Evolutionary conservation across 1,140 invertebrate species (phyloP), one percentile per base, ranked within the genome.

Genomic region (Phenacoccus solenopsis): DNA sequence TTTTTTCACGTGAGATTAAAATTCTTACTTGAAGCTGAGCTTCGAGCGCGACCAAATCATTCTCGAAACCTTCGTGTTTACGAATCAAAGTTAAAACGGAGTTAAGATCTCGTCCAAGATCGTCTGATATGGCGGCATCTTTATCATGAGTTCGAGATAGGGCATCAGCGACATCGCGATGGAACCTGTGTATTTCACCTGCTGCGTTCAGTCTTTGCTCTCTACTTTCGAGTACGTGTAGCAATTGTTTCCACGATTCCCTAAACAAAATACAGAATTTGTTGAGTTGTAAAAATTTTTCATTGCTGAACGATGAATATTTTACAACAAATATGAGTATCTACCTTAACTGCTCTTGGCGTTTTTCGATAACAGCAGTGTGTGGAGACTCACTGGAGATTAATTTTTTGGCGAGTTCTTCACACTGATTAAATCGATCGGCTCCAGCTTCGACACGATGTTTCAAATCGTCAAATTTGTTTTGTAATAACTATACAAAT

Each of bases 391-490:
- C 90, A 71, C 89, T 91, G 0, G 89, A 86, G 21, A 96, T 86
- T 21, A 98, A 80, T 78, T 95, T 94, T 75, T 90, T 92, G 1
- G 94, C 94, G 64, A 96, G 80, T 72, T 93, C 87, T 79, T 97
- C 93, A 77, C 94, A 96, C 75, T 93, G 90, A 76, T 90, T 92
- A 76, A 96, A 97, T 73, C 94, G 82, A 78, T 98, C 94, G 0
- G 90, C 87, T 0, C 94, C 94, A 30, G 90, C 88, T 76, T 96
- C 93, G 20, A 98, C 89, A 69, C 88, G 84, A 75, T 94, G 90
- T 74, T 95, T 94, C 68, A 98, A 89, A 77, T 98, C 95, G 74
- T 97, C 93, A 80, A 98, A 99, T 81, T 97, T 98, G 25, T 88
- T 88, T 76, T 93, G 88, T 21, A 98, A 78, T 30, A 92, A 82